Evolutionary conservation across 1,140 invertebrate species (phyloP), one percentile per base, ranked within the genome.

Genomic region (Nymphalis io): DNA sequence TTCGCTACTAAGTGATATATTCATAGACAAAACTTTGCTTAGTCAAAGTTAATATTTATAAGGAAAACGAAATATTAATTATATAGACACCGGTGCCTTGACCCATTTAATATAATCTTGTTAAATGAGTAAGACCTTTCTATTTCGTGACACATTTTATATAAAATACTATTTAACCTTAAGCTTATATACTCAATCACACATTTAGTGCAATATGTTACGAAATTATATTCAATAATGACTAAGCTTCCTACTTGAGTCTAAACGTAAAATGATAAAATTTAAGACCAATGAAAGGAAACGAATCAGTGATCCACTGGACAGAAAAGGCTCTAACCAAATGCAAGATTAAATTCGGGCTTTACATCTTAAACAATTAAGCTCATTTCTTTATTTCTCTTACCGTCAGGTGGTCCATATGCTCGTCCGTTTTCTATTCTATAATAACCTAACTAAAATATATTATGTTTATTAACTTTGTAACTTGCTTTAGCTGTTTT

Each of bases 111-210:
- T 27, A 6, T 55, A 16, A 48, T 10, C 40, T 42, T n/a, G 12
- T 18, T 51, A 55, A 55, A 55, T 27, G 51, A 55, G 51, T 55
- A 15, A 27, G 21, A n/a, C 51, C 51, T 55, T 55, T 55, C 51
- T 55, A 21, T 55, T 55, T 20, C 16, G 27, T 55, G 51, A 55
- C 51, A 55, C 51, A 55, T 55, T 55, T 55, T 11, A 55, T 55
- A 27, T 27, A 15, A 55, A 55, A 16, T 55, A 55, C 23, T 6
- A 16, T n/a, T 33, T 16, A 55, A 55, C 51, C 51, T 55, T 55
- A 55, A 27, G 51, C 13, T 15, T 27, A 15, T 55, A 27, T 55
- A 15, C 21, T 55, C n/a, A 20, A 20, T 33, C 51, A 55, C 20
- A n/a, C 23, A 21, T n/a, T 53, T 2, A 13, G 27, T 55, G n/a